Evolutionary conservation across 2,888 invertebrate species (phyloP), one percentile per base, ranked within the genome.

Genomic region (Cartodere bifasciata): DNA sequence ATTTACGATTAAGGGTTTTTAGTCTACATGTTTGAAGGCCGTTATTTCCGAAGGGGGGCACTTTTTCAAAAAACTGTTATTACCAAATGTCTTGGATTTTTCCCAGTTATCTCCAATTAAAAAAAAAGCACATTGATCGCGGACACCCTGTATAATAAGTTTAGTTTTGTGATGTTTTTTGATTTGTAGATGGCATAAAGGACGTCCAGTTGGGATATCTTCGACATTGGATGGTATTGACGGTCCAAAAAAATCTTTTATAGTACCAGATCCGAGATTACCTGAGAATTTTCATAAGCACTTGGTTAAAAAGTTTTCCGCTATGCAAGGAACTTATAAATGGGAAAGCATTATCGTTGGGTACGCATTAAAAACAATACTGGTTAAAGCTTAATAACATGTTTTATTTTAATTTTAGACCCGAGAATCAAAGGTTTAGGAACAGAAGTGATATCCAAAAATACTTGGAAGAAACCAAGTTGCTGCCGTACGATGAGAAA

Each of bases 221-320:
- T 67, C 52, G 49, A 61, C 47, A 42, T 49, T 70, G 14, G 57
- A 56, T 23, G 46, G 53, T 41, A 28, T 37, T 12, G 53, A 67
- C 59, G 55, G 66, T 14, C 47, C 54, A 12, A 60, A 62, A 31
- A 58, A 57, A 28, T 64, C 66, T 4, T 55, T 73, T 9, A 66
- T 83, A 58, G 81, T 85, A 4, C 67, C 73, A 28, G 85, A 85
- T 54, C 75, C 72, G 48, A 67, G 79, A 29, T 55, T 86, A 38
- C 85, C 85, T 0, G 55, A 65, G 2, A 79, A 77, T 2, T 86
- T 85, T 85, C 68, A 70, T 1, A 86, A 84, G 52, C 82, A 83
- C 52, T 73, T 84, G 60, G 72, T 78, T 13, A 75, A 80, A 40
- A 67, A 81, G 16, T n/a, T n/a, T n/a, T n/a, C n/a, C n/a, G n/a